phyloP scores from a whole-genome alignment of 2,797 vertebrate genomes.

The Vireo griseus region DNA sequence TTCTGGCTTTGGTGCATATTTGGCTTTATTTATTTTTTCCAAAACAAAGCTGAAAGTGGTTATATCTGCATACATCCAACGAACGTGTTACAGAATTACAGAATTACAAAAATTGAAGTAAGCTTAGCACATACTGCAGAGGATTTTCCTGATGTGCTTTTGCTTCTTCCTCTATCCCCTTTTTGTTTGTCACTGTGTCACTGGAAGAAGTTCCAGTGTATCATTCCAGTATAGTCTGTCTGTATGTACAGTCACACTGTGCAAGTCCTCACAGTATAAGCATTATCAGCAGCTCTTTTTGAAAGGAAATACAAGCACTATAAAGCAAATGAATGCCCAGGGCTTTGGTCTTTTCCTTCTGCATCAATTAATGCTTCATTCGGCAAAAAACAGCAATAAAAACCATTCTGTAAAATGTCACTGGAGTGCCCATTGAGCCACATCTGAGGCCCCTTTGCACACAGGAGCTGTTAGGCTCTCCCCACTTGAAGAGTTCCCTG shows the following conservation, averaged over 20 bases:
- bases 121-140: background rate
- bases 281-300: background rate
- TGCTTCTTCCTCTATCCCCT: background rate
- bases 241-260: background rate
- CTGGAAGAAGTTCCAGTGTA: background rate
- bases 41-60: background rate
- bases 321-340: background rate
- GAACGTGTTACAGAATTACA: background rate
- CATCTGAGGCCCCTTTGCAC: background rate
- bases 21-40: background rate
- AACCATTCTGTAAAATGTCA: background rate
- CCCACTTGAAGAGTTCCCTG: background rate
- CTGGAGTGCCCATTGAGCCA: background rate
- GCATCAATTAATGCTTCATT: background rate
- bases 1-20: background rate
- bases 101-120: background rate
- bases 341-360: background rate
- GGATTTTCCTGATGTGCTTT: background rate
- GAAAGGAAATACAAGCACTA: background rate
- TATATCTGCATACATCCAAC: background rate
- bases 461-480: background rate
- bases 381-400: background rate
- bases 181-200: background rate
- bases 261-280: background rate
- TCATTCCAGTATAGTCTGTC: background rate